A percentile compares a stretch with the other conserved stretches of the same genome.
Conservation (phyloP, 2,113 vertebrate genomes). For the Colius striatus region DNA sequence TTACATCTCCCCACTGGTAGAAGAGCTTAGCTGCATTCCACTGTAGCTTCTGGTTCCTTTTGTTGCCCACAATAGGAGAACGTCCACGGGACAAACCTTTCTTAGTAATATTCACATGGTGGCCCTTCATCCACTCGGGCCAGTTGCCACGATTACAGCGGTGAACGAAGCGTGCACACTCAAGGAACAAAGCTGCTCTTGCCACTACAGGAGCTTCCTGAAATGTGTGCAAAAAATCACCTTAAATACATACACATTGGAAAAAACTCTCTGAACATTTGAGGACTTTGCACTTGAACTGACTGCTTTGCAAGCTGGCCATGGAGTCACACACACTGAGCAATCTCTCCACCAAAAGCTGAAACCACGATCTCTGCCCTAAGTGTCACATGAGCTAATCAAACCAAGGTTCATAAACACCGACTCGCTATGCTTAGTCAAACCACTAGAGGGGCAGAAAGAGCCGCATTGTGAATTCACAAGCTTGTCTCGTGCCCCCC, state of each 20-base stretch:
- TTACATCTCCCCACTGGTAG: slow-evolving; percentile 98
- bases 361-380: not conserved
- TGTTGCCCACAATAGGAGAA: slow-evolving; percentile 94
- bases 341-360: not conserved
- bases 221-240: not conserved
- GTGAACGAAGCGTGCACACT: slow-evolving; percentile 96
- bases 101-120: slow-evolving; percentile 97
- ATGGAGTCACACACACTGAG: not conserved
- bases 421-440: not conserved
- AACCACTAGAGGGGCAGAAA: not conserved
- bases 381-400: not conserved
- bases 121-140: slow-evolving; percentile 99
- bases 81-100: slow-evolving; percentile 93
- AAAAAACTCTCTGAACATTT: not conserved
- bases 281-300: not conserved
- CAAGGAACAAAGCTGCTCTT: slow-evolving; percentile 92
- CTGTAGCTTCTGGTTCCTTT: slow-evolving; percentile 97
- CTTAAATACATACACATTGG: not conserved
- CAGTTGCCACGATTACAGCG: slow-evolving; percentile 98
- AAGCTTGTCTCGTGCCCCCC: not conserved
- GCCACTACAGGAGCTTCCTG: slow-evolving; percentile 97
- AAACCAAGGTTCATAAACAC: not conserved
- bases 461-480: not conserved
- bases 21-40: slow-evolving; percentile 98
- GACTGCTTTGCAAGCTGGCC: not conserved